phyloP scores from a whole-genome alignment of 1,140 invertebrate species.

The Matsumurasca onukii region DNA sequence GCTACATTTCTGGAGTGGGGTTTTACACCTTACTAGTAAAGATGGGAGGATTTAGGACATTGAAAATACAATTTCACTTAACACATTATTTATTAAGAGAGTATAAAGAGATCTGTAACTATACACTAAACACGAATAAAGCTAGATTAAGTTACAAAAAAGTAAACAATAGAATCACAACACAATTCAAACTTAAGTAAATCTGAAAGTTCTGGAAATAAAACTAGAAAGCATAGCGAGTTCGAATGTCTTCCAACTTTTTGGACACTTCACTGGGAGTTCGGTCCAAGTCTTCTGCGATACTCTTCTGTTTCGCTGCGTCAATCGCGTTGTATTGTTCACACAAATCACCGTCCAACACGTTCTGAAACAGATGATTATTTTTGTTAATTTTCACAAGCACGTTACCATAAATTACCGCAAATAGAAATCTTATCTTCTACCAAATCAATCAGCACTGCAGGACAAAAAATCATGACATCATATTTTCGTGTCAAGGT shows the following conservation, averaged over 20 bases:
- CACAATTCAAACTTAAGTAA: background rate
- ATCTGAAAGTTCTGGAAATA: background rate
- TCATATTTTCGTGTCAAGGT: background rate
- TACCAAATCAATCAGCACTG: constrained; percentile 1
- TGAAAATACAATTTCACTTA: no score
- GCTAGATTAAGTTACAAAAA: no score
- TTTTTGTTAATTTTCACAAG: background rate
- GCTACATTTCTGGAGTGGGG: no score
- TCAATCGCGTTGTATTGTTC: constrained; percentile 99
- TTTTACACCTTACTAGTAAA: no score
- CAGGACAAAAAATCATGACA: background rate
- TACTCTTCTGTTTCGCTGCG: constrained; percentile 89
- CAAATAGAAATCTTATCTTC: background rate
- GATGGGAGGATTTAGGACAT: no score
- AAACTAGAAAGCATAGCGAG: constrained; percentile 89
- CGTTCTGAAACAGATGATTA: constrained; percentile 67
- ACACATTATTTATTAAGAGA: no score
- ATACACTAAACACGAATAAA: no score
- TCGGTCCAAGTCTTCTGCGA: constrained; percentile 91
- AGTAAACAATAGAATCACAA: background rate
- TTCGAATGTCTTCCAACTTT: constrained; percentile 92
- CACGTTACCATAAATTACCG: no score
- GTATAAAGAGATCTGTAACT: no score
- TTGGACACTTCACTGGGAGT: constrained; percentile 96
- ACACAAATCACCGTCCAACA: constrained; percentile 98